Evolutionary conservation across 92 coral and sea anemone genomes (phyloP), one percentile per base, ranked within the genome.

Genomic region (Desmophyllum pertusum): DNA sequence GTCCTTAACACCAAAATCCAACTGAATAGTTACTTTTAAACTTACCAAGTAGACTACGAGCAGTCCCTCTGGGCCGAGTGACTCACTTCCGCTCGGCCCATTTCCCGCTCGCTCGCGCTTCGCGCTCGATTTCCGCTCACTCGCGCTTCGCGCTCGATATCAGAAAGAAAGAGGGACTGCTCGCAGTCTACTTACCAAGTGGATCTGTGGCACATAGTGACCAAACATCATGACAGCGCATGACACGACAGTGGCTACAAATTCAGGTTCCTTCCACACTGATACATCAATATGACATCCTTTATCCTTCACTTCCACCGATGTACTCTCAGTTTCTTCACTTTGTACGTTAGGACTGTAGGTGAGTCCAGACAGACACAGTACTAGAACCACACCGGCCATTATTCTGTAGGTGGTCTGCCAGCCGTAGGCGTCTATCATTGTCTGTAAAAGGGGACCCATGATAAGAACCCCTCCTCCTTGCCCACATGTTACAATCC

Each of bases 391-490:
- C 39, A 75, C 77, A 15, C 77, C 86, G 57, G 89, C 79, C 68
- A 89, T 30, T 30, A 89, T 85, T 55, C 84, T 70, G 41, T 73
- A 89, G 53, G 87, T 85, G 55, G 15, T 48, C 21, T 81, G 76
- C 86, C 80, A 89, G 7, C 90, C 92, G 38, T 39, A 53, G 39
- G n/a, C 42, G 52, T 73, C 83, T 15, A 89, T 30, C 68, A 85
- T 36, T 10, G 35, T 43, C 72, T 89, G 92, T 18, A 85, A 62
- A 13, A 85, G 48, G 6, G 90, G 92, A 21, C 90, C 86, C 46
- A 85, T 68, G 21, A 84, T 69, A 31, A 89, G 79, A 52, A 89
- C 90, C n/a, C 89, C 92, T 10, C 87, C 45, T 19, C 87, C 83
- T 74, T 59, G 71, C 13, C 92, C 90, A 18, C 69, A 77, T 23